Base-by-base conservation (phyloP, 2,797 vertebrate species). In the Spondyliosoma cantharus region DNA sequence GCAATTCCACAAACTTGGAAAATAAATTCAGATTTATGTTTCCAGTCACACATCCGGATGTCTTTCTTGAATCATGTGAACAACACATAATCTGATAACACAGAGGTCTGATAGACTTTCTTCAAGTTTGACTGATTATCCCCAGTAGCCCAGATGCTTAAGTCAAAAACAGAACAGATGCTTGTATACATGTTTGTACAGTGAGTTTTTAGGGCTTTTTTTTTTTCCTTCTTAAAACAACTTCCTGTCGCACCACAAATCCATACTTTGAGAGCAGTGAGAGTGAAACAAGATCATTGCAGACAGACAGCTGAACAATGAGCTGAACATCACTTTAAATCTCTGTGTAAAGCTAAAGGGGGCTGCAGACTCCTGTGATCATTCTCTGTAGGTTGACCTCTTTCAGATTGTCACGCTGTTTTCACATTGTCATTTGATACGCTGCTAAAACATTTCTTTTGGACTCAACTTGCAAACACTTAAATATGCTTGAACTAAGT, bases 381-480 rank as follows among this genome's bases (percentile, higher is more conserved):
- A n/a, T 11, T 56, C 5, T 60, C 32, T 43, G 20, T 22, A 15
- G 20, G 32, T 25, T n/a, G 3, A 56, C 24, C 8, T 11, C 1
- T 43, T 46, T 46, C 22, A 25, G 14, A 56, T 1, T 15, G 43
- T 45, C 43, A 13, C 43, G 15, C 15, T 27, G 7, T 37, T 16
- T 59, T 71, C n/a, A 56, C 12, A 6, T 64, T 49, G 0, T 46
- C 24, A 63, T 63, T 72, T 62, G 16, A 72, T 25, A 9, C 17
- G 45, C 52, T 53, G 15, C 27, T 17, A 43, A 45, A 29, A 25
- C 4, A 16, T 1, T 57, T 0, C 8, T 59, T 65, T 19, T 59
- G 16, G 56, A 42, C 16, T 25, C 9, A n/a, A 37, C 20, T 22
- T 22, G 42, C 14, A 14, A 45, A 45, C 43, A 12, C 43, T 45